phyloP scores from a whole-genome alignment of 2,888 invertebrate species.

The Anaspis maculata region DNA sequence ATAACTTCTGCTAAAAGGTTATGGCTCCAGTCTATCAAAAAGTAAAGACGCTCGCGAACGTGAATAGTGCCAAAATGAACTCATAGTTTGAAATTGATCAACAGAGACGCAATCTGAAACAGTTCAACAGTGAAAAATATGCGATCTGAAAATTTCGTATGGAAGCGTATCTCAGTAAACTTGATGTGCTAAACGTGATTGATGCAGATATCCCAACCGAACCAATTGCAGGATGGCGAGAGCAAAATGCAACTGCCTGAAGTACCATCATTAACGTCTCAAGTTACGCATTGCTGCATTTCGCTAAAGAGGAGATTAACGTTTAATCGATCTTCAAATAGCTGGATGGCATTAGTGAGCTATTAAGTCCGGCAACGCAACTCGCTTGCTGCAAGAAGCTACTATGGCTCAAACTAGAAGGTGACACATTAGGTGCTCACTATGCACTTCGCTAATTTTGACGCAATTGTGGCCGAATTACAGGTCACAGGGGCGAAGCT shows the following conservation, averaged over 20 bases:
- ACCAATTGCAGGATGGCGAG: neutral
- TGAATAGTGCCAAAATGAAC: too few species aligned
- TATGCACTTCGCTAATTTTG: constrained; percentile 29
- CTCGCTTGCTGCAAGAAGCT: constrained; percentile 21
- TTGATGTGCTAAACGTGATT: neutral
- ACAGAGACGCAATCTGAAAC: constrained; percentile 1
- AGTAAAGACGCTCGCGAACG: too few species aligned
- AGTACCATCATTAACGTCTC: constrained; percentile 6
- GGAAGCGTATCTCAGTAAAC: neutral
- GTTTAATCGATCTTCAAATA: constrained; percentile 3
- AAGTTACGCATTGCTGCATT: constrained; percentile 6
- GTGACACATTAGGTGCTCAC: constrained; percentile 13
- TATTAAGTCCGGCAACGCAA: constrained; percentile 22
- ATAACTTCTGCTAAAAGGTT: too few species aligned
- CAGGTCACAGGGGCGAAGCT: constrained; percentile 29
- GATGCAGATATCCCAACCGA: neutral
- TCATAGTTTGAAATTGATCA: too few species aligned
- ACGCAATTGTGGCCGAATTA: constrained; percentile 30
- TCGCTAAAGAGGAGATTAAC: constrained; percentile 6
- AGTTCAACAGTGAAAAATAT: constrained; percentile 1
- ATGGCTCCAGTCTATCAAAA: too few species aligned
- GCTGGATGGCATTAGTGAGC: constrained; percentile 7
- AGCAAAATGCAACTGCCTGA: constrained; percentile 3
- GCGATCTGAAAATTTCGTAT: constrained; percentile 2
- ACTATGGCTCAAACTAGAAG: constrained; percentile 18